A percentile compares a stretch with the other conserved stretches of the same genome.
Conservation (phyloP, 2,113 vertebrate species). For the Pterocles burchelli region DNA sequence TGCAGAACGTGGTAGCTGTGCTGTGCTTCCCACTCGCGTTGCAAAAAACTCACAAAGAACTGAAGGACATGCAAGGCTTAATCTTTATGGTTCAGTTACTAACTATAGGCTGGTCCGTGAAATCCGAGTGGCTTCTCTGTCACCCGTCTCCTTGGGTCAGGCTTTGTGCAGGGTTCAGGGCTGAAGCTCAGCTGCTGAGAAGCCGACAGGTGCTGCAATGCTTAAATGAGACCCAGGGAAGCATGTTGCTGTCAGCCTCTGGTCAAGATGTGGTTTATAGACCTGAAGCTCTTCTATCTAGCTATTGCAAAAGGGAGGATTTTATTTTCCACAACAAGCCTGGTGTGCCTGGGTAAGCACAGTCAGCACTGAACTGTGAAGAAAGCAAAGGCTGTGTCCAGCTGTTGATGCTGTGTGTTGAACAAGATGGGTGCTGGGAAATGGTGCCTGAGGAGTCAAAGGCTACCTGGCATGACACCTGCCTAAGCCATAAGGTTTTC, state of each 20-base stretch:
- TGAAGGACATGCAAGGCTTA: neutral
- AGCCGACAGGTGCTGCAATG: neutral
- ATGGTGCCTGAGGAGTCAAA: accelerated
- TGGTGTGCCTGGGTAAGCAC: neutral
- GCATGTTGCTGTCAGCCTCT: neutral
- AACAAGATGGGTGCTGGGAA: neutral
- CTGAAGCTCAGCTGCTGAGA: neutral
- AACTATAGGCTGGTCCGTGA: conserved; percentile 29
- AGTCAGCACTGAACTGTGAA: neutral
- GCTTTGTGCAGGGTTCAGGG: accelerated
- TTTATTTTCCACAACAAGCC: neutral
- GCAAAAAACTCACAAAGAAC: neutral
- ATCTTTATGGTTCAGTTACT: neutral
- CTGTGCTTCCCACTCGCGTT: neutral
- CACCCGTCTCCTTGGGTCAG: neutral
- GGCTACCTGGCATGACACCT: accelerated
- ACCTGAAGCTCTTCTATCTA: neutral
- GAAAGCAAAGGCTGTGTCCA: neutral
- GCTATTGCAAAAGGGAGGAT: neutral
- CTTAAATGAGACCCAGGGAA: neutral
- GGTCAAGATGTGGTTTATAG: neutral
- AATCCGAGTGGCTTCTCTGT: neutral
- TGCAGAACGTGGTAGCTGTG: neutral
- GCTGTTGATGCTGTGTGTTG: neutral
- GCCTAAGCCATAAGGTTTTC: neutral